Base-by-base conservation (phyloP, 1,140 invertebrate genomes). In the Steinernema khuongi region DNA sequence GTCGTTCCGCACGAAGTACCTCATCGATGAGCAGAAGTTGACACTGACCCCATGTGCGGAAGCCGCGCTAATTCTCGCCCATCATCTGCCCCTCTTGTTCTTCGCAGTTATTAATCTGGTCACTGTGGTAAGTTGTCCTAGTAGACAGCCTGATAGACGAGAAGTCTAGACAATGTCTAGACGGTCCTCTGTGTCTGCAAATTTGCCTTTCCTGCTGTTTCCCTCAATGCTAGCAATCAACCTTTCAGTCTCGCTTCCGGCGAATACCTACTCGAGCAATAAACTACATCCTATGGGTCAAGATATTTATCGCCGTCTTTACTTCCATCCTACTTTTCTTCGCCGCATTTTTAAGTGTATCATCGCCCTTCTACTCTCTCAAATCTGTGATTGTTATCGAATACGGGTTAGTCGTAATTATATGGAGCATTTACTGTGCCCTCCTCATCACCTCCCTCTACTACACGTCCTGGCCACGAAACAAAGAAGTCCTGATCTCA, bases 341-440 rank as follows among this genome's bases (percentile, higher is more conserved):
- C 30, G 14, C 77, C 31, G 67, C 60, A 68, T 77, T 74, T 78
- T 60, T 74, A 71, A 26, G 75, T 7, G 17, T 78, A 14, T 1
- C 19, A 19, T 29, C 19, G 7, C 28, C 67, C 17, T 17, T n/a
- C 19, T 76, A 70, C 31, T 30, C 33, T n/a, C 32, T 71, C n/a
- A 36, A 36, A 67, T 67, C 31, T 32, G 31, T 44, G 70, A 36
- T 43, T 19, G 2, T 71, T 22, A 67, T 71, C 70, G 32, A 71
- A 36, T 71, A 71, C 32, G 70, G 70, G 31, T 71, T 29, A 70
- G 33, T 60, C 22, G 29, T 71, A 26, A 19, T 67, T 14, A 18
- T 79, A 31, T 78, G 44, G 77, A 1, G n/a, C 66, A 18, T 14
- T 14, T 36, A 71, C 44, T 68, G 33, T 68, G 36, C 19, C 14